Evolutionary conservation across 2,113 vertebrate species (phyloP), one percentile per base, ranked within the genome.

Genomic region (Lutjanus erythropterus): DNA sequence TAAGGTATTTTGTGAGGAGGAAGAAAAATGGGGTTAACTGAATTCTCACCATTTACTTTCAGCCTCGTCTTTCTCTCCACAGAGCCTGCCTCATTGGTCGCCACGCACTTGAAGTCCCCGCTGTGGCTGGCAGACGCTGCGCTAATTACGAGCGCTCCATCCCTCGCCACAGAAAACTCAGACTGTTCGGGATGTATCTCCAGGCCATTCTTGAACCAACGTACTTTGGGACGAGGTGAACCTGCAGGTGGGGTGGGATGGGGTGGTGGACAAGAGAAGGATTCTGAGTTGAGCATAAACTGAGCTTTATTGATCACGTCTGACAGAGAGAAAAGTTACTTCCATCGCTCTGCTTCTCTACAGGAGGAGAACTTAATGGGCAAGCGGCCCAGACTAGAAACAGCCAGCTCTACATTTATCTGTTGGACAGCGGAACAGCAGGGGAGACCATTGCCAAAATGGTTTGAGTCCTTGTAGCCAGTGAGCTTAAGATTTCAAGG

Each of bases 71-170:
- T 96, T 80, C 94, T 93, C 90, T 96, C 95, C 0, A 89, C 91
- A 2, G 95, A 96, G 49, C 96, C 97, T 0, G 90, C 96, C 84
- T 97, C 96, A 23, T 96, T 97, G 75, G 93, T 94, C 25, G 96
- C 96, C 78, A 96, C 93, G 58, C 97, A 97, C 74, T 94, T 95
- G 2, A 95, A 97, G 67, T 96, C 96, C 23, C 96, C 97, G 0
- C 96, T 91, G 86, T 97, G 95, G 9, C 85, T 69, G 72, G 95
- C 95, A 31, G 92, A 93, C 19, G 94, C 93, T 0, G 90, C 73
- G 39, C 90, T 90, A 90, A 97, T 96, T 87, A 96, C 50, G 15
- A 97, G 93, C 12, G 96, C 93, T 3, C 96, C 96, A 1, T 95
- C 94, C 0, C 88, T 92, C 47, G 93, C 81, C 81, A 96, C 78